A percentile compares a stretch with the other conserved stretches of the same genome.
phyloP scores from a whole-genome alignment of 2,797 vertebrate species.

The Artibeus lituratus region DNA sequence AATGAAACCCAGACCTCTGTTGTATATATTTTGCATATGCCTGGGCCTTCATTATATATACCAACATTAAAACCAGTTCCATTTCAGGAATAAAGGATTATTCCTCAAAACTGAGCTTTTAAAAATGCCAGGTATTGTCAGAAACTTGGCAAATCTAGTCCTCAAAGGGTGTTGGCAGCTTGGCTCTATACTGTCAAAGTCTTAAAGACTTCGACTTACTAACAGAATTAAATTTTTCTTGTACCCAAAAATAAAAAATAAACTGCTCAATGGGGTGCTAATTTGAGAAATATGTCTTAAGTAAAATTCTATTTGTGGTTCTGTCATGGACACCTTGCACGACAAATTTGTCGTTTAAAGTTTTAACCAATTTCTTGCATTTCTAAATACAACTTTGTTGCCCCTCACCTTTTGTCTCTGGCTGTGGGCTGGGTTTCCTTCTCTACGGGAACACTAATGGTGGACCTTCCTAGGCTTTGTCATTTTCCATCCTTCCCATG shows the following conservation, averaged over 20 bases:
- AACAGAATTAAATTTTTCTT: neutral
- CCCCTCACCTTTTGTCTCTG: neutral
- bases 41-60: neutral
- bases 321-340: neutral
- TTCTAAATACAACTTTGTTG: neutral
- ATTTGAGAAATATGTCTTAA: neutral
- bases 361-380: neutral
- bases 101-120: conserved; percentile 7
- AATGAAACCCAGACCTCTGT: neutral
- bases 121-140: neutral
- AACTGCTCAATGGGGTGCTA: neutral
- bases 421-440: neutral
- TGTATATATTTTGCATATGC: neutral
- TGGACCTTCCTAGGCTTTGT: neutral
- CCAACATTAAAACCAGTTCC: neutral
- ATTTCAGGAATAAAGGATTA: neutral
- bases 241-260: neutral
- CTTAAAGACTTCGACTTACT: neutral
- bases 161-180: neutral
- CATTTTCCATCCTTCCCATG: neutral
- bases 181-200: neutral
- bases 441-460: neutral
- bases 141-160: neutral
- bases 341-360: neutral
- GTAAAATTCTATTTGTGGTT: neutral